Evolutionary conservation across 1,140 invertebrate genomes (phyloP).

Genomic region (Halesus radiatus): DNA sequence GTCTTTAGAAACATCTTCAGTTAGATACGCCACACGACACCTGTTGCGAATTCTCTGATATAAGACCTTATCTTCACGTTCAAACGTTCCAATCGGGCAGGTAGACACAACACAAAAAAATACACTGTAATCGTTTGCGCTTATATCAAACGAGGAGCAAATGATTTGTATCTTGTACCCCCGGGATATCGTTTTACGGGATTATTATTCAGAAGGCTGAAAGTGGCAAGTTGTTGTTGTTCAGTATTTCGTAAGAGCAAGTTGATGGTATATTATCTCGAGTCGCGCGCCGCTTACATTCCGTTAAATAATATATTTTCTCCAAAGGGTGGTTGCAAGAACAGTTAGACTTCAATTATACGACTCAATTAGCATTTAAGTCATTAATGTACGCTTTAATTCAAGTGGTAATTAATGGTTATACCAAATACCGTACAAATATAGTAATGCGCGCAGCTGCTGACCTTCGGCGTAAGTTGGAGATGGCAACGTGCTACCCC

Average conservation of each 20-base stretch:
- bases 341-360: neutral
- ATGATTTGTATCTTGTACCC: too few relatives aligned
- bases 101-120: neutral
- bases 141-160: too few relatives aligned
- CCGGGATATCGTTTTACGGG: too few relatives aligned
- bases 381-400: too few relatives aligned
- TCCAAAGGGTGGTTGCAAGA: neutral
- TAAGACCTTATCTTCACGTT: neutral
- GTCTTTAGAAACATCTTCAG: conserved; percentile 1
- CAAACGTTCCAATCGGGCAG: neutral
- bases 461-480: too few relatives aligned
- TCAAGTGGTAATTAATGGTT: too few relatives aligned
- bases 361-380: too few relatives aligned
- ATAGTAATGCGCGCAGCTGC: too few relatives aligned
- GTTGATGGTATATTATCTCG: neutral
- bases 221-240: neutral
- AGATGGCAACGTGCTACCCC: too few relatives aligned
- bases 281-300: conserved; percentile 13
- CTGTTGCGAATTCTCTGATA: conserved; percentile 18
- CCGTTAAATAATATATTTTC: neutral
- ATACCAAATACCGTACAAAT: too few relatives aligned
- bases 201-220: too few relatives aligned
- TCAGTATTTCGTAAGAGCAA: conserved; percentile 3
- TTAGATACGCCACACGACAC: conserved; percentile 5
- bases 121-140: too few relatives aligned